phyloP scores from a whole-genome alignment of 2,113 vertebrate genomes.

The Nothobranchius furzeri region DNA sequence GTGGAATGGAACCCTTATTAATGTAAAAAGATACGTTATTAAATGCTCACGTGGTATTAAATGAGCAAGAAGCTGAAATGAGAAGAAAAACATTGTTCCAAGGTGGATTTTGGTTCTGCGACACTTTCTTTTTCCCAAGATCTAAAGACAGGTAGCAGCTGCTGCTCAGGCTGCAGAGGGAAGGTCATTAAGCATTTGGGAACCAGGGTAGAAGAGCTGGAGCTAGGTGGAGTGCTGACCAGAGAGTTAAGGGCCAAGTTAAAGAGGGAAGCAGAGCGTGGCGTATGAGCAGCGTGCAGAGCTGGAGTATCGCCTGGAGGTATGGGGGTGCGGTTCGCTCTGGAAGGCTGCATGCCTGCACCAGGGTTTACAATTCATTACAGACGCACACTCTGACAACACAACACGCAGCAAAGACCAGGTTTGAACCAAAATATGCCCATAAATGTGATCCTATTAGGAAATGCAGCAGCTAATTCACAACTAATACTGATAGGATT shows the following conservation, averaged over 20 bases:
- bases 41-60: too few species aligned
- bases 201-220: conserved; percentile 34
- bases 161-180: conserved; percentile 13
- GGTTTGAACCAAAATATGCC: conserved; percentile 12
- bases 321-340: conserved; percentile 56
- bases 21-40: too few species aligned
- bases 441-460: not conserved
- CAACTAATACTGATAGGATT: too few species aligned
- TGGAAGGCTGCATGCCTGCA: conserved; percentile 42
- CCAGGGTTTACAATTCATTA: conserved; percentile 65
- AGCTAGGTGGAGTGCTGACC: conserved; percentile 40
- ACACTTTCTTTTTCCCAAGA: not conserved
- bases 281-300: conserved; percentile 47
- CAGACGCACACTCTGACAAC: conserved; percentile 38
- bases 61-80: too few species aligned
- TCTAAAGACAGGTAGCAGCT: conserved; percentile 11
- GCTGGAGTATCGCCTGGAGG: conserved; percentile 69
- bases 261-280: conserved; percentile 55
- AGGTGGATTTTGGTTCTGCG: not conserved
- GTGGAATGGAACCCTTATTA: too few species aligned
- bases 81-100: not conserved
- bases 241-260: conserved; percentile 44
- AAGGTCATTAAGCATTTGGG: conserved; percentile 43
- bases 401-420: conserved; percentile 20
- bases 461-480: too few species aligned